Evolutionary conservation across 2,113 vertebrate species (phyloP), one percentile per base, ranked within the genome.

Genomic region (Gallinago jamesoni): DNA sequence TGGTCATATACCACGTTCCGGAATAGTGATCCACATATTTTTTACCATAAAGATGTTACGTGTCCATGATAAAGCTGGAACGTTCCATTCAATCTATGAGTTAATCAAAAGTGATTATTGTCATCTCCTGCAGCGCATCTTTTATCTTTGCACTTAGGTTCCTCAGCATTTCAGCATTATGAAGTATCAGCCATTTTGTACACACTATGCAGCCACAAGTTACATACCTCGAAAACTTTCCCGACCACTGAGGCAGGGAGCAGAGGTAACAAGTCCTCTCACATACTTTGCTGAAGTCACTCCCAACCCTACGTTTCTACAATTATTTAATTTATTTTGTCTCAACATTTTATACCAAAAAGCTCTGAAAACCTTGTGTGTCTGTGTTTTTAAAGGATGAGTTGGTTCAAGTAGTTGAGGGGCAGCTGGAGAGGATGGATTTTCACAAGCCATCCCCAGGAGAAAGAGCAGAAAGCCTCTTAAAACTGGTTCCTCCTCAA

Each of bases 101-200:
- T 75, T 81, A 68, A 78, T 18, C 5, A 14, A 4, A 86, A 77
- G 45, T 39, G 12, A 37, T 74, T 47, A 7, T 77, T 70, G 28
- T 70, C 2, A 63, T 56, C 24, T 93, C 30, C 45, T 48, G 63
- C 57, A 68, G 10, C 18, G 35, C 9, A 3, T n/a, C 18, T 35
- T 94, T 94, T 94, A 84, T n/a, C 43, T 95, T 96, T 68, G 33
- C 37, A 23, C 33, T 22, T 84, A 99, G 99, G 98, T 99, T 96
- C 99, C 99, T 82, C 98, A 98, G 78, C 97, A 97, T 77, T 99
- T 97, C 89, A 98, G 85, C 79, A 90, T 98, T 37, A 99, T 98
- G 98, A 97, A 97, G 17, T 99, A 99, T 94, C 85, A 96, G 59
- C 97, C 98, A 4, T 94, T 99, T 35, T 98, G 97, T 48, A 73